Evolutionary conservation across 2,113 vertebrate species (phyloP).

Genomic region (Cyprinus carpio): DNA sequence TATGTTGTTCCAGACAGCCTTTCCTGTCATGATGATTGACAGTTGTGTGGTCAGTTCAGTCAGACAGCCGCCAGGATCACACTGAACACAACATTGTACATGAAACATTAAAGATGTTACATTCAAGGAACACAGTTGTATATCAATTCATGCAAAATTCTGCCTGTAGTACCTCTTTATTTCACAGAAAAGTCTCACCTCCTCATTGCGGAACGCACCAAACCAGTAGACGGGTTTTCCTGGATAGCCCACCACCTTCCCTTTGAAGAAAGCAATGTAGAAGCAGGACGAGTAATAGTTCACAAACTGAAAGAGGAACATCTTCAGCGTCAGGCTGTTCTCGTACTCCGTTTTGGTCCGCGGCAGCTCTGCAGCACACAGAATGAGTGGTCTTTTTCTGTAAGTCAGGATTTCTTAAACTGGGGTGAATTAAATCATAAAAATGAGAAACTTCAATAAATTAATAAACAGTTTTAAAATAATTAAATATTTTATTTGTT

Average conservation of each 20-base stretch:
- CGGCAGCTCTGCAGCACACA: slow-evolving; percentile 85
- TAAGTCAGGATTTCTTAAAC: not conserved
- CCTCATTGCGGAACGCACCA: slow-evolving; percentile 88
- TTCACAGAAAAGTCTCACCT: slow-evolving; percentile 68
- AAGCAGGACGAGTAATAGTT: slow-evolving; percentile 99
- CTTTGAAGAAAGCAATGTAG: slow-evolving; percentile 99
- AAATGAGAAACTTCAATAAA: not conserved
- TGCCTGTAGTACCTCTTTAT: not conserved
- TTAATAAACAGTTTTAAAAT: too few species aligned
- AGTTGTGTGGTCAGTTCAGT: slow-evolving; percentile 96
- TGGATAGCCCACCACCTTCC: slow-evolving; percentile 93
- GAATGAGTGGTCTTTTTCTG: not conserved
- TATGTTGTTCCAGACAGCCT: slow-evolving; percentile 93
- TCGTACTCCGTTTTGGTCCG: slow-evolving; percentile 97
- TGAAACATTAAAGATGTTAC: too few species aligned
- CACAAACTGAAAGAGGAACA: slow-evolving; percentile 99
- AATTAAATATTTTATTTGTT: not conserved
- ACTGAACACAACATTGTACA: slow-evolving; percentile 70
- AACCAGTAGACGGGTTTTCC: slow-evolving; percentile 89
- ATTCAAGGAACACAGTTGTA: not conserved
- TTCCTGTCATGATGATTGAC: slow-evolving; percentile 95
- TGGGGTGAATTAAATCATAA: not conserved
- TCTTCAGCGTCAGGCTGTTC: slow-evolving; percentile 96
- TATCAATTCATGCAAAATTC: not conserved
- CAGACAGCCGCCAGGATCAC: slow-evolving; percentile 92